Base-by-base conservation (phyloP, 2,888 invertebrate genomes). In the Sericinus montela region DNA sequence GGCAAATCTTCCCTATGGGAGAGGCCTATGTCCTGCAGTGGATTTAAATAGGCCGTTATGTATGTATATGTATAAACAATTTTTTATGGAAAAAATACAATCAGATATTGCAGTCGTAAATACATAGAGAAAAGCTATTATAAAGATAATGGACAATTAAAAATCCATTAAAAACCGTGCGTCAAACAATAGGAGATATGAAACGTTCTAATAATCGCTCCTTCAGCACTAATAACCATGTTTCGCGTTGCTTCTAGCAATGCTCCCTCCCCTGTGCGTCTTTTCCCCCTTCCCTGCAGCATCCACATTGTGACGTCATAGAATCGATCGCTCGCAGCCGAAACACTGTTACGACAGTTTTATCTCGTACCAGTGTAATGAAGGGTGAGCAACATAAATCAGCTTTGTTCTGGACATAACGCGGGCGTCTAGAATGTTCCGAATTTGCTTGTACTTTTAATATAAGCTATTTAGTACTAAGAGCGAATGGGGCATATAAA, bases 251-350 rank as follows among this genome's bases (percentile, higher is more conserved):
- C 64, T 63, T 62, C 62, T 64, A 61, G 58, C 63, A 60, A 11
- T 32, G 13, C 32, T 32, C 54, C 55, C 56, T 45, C 58, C 44
- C 56, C 57, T 60, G 55, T 57, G 55, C 34, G 43, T 36, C 57
- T 41, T 32, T 13, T 11, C 32, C 54, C 45, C 40, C 49, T 23
- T 56, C 69, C 55, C 56, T 64, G 62, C 79, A 77, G 77, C 77
- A 76, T 75, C 75, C 72, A 59, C 56, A 60, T 62, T 49, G 72
- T 85, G 85, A 86, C 86, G 86, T 86, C 84, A 86, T 55, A 66
- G 67, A 69, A 85, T 86, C 86, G 87, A 87, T 86, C 86, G 77
- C 51, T 65, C 67, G 67, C 67, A 63, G 65, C 67, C 68, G 62
- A 72, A 77, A 69, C 63, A 40, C 62, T 65, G 65, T 69, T 67